Evolutionary conservation across 1,140 invertebrate genomes (phyloP), one percentile per base, ranked within the genome.

Genomic region (Geopemphigus sp.): DNA sequence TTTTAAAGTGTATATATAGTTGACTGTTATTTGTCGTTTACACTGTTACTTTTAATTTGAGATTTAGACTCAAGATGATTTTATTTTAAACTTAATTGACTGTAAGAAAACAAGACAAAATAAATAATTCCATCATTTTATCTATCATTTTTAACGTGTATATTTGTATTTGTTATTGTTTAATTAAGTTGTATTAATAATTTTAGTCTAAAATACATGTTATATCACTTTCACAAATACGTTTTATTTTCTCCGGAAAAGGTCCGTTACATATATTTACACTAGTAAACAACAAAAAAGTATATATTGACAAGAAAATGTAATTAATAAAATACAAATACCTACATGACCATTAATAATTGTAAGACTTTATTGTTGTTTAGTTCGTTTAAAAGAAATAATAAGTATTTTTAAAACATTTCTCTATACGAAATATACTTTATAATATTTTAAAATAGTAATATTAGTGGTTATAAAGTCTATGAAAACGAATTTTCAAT

Each of bases 41-140:
- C 61, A 63, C n/a, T 63, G 19, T 12, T 32, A 11, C 17, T 22
- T 66, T 39, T 39, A 45, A 66, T 11, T 39, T 45, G 4, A 66
- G 17, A 45, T 39, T 22, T 66, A 1, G 11, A 66, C 32, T 39
- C 3, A 5, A 64, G 10, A 63, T 17, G 26, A 64, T 66, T 66
- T 45, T 66, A 1, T 22, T 66, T 32, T 63, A 63, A 32, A 19
- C 15, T 63, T 63, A 63, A 63, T 63, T 63, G 17, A 63, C 61
- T 45, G 15, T 39, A 45, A 10, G 4, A 66, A 39, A 64, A 66
- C 6, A 39, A 64, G 14, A 15, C 14, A 29, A 61, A 66, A 66
- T 45, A 66, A 66, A 66, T 66, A 66, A 39, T 66, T 66, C 29
- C 39, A 64, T 64, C 0, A 57, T 57, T 19, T 57, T 8, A 0